phyloP scores from a whole-genome alignment of 2,113 vertebrate genomes.

The Acinonyx jubatus region DNA sequence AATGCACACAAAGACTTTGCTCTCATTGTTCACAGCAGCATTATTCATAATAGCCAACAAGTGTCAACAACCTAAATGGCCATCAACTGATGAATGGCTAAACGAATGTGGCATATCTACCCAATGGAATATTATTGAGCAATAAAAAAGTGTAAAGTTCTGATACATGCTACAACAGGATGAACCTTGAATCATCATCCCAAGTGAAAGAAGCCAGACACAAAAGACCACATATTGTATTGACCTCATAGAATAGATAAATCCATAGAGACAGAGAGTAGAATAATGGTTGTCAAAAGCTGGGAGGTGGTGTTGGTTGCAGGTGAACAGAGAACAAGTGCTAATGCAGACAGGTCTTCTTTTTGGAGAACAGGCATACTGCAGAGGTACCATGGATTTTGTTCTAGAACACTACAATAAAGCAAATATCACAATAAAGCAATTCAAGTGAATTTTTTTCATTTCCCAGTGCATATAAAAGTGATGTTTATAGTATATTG shows the following conservation, averaged over 20 bases:
- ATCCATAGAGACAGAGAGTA: background rate
- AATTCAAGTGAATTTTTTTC: background rate
- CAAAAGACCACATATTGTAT: background rate
- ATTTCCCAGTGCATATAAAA: background rate
- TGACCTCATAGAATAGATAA: background rate
- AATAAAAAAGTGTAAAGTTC: background rate
- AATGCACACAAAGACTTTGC: background rate
- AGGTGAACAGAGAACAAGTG: too few relatives aligned
- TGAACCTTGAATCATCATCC: background rate
- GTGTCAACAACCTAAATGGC: background rate
- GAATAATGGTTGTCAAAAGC: too few relatives aligned
- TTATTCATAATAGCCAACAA: background rate
- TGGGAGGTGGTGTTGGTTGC: background rate
- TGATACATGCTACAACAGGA: background rate
- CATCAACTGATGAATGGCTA: background rate
- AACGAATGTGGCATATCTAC: background rate
- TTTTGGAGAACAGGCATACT: background rate
- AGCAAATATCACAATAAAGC: background rate
- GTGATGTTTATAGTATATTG: background rate
- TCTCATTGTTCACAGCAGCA: background rate
- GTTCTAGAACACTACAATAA: background rate
- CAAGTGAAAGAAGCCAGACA: background rate
- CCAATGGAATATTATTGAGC: background rate
- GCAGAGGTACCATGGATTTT: background rate
- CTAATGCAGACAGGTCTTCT: background rate